phyloP scores from a whole-genome alignment of 2,888 invertebrate genomes.

The Mongoloraphidia duomilia region DNA sequence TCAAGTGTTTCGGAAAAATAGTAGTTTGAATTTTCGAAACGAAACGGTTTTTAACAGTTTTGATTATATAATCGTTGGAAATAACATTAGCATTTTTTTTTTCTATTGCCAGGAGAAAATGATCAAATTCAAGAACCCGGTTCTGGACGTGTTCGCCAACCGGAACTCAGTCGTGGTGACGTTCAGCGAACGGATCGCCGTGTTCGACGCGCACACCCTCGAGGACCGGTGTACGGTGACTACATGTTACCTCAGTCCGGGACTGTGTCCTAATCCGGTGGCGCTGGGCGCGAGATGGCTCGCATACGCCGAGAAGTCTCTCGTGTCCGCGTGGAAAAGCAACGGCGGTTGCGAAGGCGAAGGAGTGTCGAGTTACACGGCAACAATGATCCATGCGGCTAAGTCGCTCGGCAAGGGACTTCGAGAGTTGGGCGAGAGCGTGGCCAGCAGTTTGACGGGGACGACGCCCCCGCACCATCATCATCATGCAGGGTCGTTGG shows the following conservation, averaged over 20 bases:
- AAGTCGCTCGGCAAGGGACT: conserved; percentile 86
- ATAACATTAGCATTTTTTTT: too few species aligned
- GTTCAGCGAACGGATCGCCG: conserved; percentile 78
- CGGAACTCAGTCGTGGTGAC: conserved; percentile 75
- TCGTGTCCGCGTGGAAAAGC: conserved; percentile 62
- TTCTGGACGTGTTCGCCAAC: conserved; percentile 80
- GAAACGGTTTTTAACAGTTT: too few species aligned
- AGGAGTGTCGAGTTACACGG: conserved; percentile 78
- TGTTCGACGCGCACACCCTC: conserved; percentile 78
- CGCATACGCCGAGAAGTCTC: conserved; percentile 74
- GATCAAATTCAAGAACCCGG: conserved; percentile 83
- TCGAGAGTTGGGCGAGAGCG: conserved; percentile 78
- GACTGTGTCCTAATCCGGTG: conserved; percentile 66
- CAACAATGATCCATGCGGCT: conserved; percentile 86
- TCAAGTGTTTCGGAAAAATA: too few species aligned
- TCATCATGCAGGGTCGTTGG: conserved; percentile 22
- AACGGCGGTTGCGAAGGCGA: conserved; percentile 75
- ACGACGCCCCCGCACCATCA: conserved; percentile 28
- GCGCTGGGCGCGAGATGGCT: conserved; percentile 76
- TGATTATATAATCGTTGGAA: too few species aligned
- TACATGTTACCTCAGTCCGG: conserved; percentile 78
- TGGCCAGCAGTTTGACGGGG: conserved; percentile 79
- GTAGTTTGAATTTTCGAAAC: too few species aligned
- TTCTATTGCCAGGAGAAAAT: conserved; percentile 54
- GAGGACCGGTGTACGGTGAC: conserved; percentile 79